These are phyloP conservation scores for Bembecia ichneumoniformis DNA, from an alignment of 2,888 invertebrate species.

Conservation along the genomic window DNA sequence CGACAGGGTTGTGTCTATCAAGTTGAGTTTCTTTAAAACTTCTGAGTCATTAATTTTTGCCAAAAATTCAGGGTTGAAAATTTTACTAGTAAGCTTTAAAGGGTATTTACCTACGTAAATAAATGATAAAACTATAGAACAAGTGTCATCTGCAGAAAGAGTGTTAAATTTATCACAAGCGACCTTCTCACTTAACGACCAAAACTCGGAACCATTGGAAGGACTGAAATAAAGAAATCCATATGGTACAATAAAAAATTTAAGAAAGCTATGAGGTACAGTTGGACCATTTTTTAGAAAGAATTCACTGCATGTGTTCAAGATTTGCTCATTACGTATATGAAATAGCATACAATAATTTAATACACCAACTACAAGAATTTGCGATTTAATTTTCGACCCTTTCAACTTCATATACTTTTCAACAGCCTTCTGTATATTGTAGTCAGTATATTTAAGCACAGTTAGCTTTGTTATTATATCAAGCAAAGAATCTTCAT, in stretches of 20 bases:
- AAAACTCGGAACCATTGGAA: conserved; percentile 61
- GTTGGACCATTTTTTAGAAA: conserved; percentile 56
- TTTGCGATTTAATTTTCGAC: conserved; percentile 52
- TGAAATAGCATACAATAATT: conserved; percentile 75
- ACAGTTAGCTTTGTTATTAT: conserved; percentile 68
- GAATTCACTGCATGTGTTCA: conserved; percentile 73
- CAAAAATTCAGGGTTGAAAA: conserved; percentile 75
- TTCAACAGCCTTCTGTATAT: conserved; percentile 73
- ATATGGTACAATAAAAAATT: conserved; percentile 72
- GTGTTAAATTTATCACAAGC: conserved; percentile 71
- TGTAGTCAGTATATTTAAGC: conserved; percentile 68
- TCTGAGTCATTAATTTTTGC: conserved; percentile 63
- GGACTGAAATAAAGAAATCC: conserved; percentile 75
- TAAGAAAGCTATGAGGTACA: conserved; percentile 68
- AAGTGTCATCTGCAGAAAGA: conserved; percentile 68
- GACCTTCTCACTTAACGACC: conserved; percentile 66
- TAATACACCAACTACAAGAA: conserved; percentile 74
- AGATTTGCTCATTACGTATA: conserved; percentile 67
- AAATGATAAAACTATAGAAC: conserved; percentile 75
- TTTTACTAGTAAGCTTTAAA: conserved; percentile 67
- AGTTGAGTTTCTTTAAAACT: conserved; percentile 65
- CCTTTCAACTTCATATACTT: conserved; percentile 73
- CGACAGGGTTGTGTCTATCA: conserved; percentile 76
- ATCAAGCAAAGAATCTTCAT: conserved; percentile 69
- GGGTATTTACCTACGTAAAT: conserved; percentile 76